A percentile compares a stretch with the other conserved stretches of the same genome.
These are phyloP conservation scores for Diglossa cyanea DNA, from an alignment of 2,797 vertebrate species.

Conservation along the genomic window DNA sequence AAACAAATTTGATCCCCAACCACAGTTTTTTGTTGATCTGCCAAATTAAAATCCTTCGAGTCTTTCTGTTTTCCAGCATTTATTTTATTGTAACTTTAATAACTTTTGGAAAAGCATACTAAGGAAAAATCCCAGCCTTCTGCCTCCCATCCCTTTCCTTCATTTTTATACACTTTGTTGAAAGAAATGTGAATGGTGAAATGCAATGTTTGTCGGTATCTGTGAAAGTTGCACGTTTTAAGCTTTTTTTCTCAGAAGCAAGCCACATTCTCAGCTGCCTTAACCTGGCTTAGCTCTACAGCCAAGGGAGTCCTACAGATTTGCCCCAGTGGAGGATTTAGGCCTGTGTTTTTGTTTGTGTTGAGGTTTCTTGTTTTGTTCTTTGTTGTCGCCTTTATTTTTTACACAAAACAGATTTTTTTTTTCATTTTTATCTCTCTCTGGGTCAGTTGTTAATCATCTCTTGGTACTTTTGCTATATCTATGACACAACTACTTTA, in stretches of 20 bases:
- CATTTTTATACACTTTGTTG: constrained; percentile 34
- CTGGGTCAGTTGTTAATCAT: constrained; percentile 73
- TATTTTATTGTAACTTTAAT: constrained; percentile 56
- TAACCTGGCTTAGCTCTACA: constrained; percentile 6
- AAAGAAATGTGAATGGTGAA: constrained; percentile 62
- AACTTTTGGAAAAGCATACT: not conserved
- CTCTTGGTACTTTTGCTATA: constrained; percentile 88
- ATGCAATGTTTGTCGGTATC: constrained; percentile 32
- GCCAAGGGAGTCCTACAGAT: not conserved
- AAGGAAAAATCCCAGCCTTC: not conserved
- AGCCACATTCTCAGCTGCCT: constrained; percentile 20
- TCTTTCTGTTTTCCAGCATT: constrained; percentile 52
- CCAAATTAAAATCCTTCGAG: constrained; percentile 48
- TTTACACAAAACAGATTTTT: constrained; percentile 48
- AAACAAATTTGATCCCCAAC: constrained; percentile 52
- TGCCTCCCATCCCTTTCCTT: not conserved
- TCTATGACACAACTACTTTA: constrained; percentile 65
- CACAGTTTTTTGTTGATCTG: constrained; percentile 51
- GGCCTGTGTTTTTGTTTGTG: not conserved
- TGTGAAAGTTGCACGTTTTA: constrained; percentile 42
- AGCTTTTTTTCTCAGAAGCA: constrained; percentile 16
- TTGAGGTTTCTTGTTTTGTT: constrained; percentile 12
- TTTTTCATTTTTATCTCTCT: constrained; percentile 47
- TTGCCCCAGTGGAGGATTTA: constrained; percentile 51
- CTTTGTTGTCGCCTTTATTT: constrained; percentile 24